These are phyloP conservation scores for Phenganax stokvisi DNA, from an alignment of 92 coral and sea anemone genomes.

Conservation along the genomic window DNA sequence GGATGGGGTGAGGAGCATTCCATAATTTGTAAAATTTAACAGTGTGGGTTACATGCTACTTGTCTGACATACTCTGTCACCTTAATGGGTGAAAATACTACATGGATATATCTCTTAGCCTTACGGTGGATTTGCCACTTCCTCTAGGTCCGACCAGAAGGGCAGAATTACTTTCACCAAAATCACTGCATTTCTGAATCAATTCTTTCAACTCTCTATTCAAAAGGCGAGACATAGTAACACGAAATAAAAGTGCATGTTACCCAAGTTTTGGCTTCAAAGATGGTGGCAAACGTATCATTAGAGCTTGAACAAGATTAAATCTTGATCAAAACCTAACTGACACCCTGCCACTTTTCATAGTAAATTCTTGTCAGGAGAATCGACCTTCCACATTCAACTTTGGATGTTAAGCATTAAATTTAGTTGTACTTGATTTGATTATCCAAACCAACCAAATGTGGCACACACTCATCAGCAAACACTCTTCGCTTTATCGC, in stretches of 20 bases:
- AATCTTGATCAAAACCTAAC: too few species aligned
- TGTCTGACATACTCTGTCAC: too few species aligned
- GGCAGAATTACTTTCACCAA: slow-evolving; percentile 94
- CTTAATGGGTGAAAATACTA: background rate
- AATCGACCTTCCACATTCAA: background rate
- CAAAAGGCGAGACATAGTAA: background rate
- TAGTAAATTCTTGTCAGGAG: background rate
- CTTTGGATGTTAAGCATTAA: background rate
- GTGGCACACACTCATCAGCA: slow-evolving; percentile 57
- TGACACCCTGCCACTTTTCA: too few species aligned
- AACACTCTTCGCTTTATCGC: slow-evolving; percentile 72
- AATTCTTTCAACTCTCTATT: slow-evolving; percentile 69
- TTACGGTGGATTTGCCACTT: slow-evolving; percentile 87
- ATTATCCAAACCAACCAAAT: slow-evolving; percentile 63
- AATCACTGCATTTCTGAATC: slow-evolving; percentile 77
- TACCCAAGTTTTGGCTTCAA: too few species aligned
- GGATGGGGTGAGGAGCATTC: too few species aligned
- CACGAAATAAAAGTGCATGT: too few species aligned
- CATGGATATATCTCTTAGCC: slow-evolving; percentile 4
- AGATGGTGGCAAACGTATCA: too few species aligned
- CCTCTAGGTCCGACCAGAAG: slow-evolving; percentile 92
- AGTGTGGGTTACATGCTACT: too few species aligned
- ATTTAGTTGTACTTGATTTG: slow-evolving; percentile 50
- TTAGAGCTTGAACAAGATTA: too few species aligned
- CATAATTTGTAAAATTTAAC: too few species aligned